Conservation (phyloP, 2,797 vertebrate species). For the Bucorvus abyssinicus region DNA sequence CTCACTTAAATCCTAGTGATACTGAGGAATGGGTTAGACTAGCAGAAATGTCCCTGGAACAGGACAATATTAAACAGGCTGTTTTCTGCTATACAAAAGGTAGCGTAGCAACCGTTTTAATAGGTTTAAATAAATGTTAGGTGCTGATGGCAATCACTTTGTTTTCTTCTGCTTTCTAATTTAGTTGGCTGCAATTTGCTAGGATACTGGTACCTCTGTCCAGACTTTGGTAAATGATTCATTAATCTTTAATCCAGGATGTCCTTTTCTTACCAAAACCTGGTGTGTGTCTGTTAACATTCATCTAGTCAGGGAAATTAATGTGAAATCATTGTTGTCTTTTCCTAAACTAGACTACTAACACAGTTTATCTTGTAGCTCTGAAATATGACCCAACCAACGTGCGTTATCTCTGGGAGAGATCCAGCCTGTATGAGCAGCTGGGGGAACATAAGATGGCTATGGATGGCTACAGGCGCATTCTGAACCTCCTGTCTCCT, state of each 20-base stretch:
- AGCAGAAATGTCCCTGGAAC: conserved; percentile 96
- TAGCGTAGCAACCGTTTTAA: neutral
- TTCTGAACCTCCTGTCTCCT: conserved; percentile 89
- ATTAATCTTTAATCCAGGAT: neutral
- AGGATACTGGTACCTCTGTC: neutral
- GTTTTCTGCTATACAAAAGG: conserved; percentile 96
- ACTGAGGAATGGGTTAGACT: conserved; percentile 95
- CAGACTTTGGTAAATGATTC: neutral
- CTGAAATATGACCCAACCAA: conserved; percentile 94
- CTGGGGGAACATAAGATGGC: conserved; percentile 93
- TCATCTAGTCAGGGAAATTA: neutral
- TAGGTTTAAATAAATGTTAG: neutral
- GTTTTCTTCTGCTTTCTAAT: neutral
- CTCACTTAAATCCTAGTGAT: conserved; percentile 95
- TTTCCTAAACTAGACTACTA: neutral
- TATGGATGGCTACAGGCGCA: conserved; percentile 95
- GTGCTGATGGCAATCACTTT: neutral
- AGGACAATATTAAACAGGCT: conserved; percentile 95
- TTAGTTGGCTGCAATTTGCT: neutral
- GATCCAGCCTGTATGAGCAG: conserved; percentile 92
- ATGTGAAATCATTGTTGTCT: neutral
- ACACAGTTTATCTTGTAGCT: conserved; percentile 66
- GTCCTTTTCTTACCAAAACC: neutral
- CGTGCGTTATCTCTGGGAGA: conserved; percentile 94
- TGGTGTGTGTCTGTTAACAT: rapidly evolving